Evolutionary conservation across 1,140 invertebrate genomes (phyloP).

Genomic region (Bombus sylvicola): DNA sequence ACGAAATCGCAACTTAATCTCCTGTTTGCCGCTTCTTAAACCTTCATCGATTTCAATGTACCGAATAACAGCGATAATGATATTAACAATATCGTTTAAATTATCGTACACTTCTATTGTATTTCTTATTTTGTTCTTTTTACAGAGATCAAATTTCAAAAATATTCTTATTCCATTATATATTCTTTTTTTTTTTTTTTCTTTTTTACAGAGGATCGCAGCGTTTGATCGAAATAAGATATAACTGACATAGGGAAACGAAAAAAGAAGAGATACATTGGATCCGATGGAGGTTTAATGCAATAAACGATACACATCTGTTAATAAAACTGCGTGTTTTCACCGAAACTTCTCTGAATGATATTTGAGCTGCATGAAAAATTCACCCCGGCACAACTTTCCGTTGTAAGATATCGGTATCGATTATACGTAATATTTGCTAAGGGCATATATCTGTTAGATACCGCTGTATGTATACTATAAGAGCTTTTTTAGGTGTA

Average conservation of each 20-base stretch:
- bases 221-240: background rate
- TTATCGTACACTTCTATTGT: no score
- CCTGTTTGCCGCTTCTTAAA: background rate
- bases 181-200: background rate
- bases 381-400: background rate
- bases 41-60: conserved; percentile 20
- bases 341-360: background rate
- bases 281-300: conserved; percentile 18
- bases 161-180: background rate
- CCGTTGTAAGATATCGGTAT: conserved; percentile 6
- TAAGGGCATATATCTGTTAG: conserved; percentile 25
- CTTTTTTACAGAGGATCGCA: background rate
- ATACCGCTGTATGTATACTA: conserved; percentile 38
- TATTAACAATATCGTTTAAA: background rate
- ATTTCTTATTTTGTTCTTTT: background rate
- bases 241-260: background rate
- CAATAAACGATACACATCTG: background rate
- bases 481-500: conserved; percentile 42
- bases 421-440: background rate
- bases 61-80: background rate
- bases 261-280: background rate
- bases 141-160: background rate
- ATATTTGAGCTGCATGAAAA: conserved; percentile 37
- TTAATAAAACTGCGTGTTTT: conserved; percentile 14
- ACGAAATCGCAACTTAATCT: conserved; percentile 22